Base-by-base conservation (phyloP, 2,888 invertebrate species). In the Sminthurinus aureus region DNA sequence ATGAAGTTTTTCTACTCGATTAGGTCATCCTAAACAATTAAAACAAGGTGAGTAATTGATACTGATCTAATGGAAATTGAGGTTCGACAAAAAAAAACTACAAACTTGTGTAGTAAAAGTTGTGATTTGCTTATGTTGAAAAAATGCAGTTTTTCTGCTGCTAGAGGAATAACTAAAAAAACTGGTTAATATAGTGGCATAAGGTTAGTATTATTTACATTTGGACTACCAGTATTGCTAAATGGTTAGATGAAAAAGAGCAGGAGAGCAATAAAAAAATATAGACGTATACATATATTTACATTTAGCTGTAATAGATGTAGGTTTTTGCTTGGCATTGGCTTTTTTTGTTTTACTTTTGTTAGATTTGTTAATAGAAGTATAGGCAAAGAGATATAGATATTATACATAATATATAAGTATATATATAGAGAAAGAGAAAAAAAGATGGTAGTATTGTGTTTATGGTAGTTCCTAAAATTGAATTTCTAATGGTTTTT, bases 11-110 rank as follows among this genome's bases (percentile, higher is more conserved):
- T 38, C 38, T 38, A 38, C 38, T 38, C 38, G 6, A 38, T 1
- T 38, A 38, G 3, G 6, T 38, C 38, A 38, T 38, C 38, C 38
- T 38, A 38, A 38, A 38, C 6, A 38, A n/a, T n/a, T n/a, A n/a
- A n/a, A n/a, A n/a, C n/a, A 38, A 38, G 6, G 38, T 38, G 38
- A 38, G 38, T 38, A 38, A 38, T 38, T 38, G 38, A 38, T 38
- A 38, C 38, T 38, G 38, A 38, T 38, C 38, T 38, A 38, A 38
- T 38, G 38, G 38, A 38, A 38, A 38, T 38, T 38, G 38, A 38
- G 22, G 67, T 67, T 22, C 8, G 38, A 22, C 26, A 73, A 73
- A 24, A 73, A 73, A 73, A 73, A 73, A 73, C 69, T 66, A 69
- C 69, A 69, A n/a, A n/a, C 12, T 24, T 38, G 38, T 38, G 38